Conservation (phyloP, 2,113 vertebrate species). For the Toxostoma redivivum region DNA sequence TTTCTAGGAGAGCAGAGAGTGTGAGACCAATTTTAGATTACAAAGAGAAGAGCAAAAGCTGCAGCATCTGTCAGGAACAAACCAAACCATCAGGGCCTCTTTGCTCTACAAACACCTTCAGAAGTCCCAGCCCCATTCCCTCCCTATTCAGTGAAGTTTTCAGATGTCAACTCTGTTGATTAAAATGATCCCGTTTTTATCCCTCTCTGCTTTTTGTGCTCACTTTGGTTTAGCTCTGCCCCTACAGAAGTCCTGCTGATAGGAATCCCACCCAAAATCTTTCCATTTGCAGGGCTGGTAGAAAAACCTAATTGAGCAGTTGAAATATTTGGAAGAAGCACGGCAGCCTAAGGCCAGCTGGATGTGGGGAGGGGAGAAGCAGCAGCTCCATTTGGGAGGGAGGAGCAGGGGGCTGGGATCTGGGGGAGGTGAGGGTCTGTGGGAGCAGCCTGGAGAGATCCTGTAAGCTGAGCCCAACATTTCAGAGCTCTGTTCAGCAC, state of each 20-base stretch:
- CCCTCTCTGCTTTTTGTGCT: not conserved
- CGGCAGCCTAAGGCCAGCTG: not conserved
- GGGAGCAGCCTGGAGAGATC: not conserved
- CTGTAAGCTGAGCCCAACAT: not conserved
- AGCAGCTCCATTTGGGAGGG: not conserved
- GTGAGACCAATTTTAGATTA: not conserved
- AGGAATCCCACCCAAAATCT: not conserved
- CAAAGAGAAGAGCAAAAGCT: not conserved
- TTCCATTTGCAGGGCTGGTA: not conserved
- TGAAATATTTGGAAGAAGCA: not conserved
- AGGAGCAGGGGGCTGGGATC: not conserved
- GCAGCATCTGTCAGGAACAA: not conserved
- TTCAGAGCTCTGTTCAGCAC: not conserved
- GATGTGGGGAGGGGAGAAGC: not conserved
- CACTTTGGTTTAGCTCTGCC: not conserved
- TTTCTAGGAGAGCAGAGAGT: not conserved
- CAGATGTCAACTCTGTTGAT: not conserved
- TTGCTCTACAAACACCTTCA: not conserved
- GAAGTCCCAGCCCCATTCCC: not conserved
- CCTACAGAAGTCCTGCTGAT: not conserved
- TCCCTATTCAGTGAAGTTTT: not conserved
- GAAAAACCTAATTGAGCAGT: not conserved
- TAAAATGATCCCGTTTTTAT: not conserved
- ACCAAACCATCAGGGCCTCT: not conserved
- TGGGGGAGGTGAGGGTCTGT: not conserved